Percentiles rank a stretch among this genome's conserved stretches.
Evolutionary conservation across 2,113 vertebrate genomes (phyloP).

Genomic region (Falcunculus frontatus): DNA sequence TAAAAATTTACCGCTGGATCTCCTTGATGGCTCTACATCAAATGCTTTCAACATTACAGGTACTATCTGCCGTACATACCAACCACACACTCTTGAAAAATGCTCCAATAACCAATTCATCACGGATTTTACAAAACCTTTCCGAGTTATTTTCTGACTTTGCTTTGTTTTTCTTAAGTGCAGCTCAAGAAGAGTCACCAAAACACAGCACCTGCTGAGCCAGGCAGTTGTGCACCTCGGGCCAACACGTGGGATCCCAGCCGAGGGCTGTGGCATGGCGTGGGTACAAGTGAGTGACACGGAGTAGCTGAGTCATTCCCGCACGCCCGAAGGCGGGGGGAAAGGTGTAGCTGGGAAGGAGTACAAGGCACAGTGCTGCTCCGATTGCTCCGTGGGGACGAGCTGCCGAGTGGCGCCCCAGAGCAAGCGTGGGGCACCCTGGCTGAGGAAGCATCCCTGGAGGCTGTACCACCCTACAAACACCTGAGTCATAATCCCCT

Average conservation of each 20-base stretch:
- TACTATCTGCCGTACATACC: neutral
- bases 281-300: rapidly evolving
- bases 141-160: neutral
- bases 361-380: neutral
- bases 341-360: neutral
- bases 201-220: neutral
- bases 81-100: neutral
- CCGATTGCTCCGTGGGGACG: rapidly evolving
- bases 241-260: rapidly evolving
- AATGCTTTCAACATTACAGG: neutral
- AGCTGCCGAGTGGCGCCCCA: neutral
- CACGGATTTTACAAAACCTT: neutral
- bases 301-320: neutral
- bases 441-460: neutral
- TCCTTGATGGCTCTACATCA: neutral
- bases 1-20: neutral
- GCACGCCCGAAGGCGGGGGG: rapidly evolving
- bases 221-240: rapidly evolving
- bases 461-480: slow-evolving; percentile 27
- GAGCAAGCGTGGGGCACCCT: neutral
- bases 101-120: neutral
- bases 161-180: neutral
- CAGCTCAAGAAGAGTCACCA: neutral
- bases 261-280: rapidly evolving
- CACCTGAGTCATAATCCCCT: slow-evolving; percentile 56